These are phyloP conservation scores for Urocyon cinereoargenteus DNA, from an alignment of 2,797 vertebrate genomes.

Conservation along the genomic window DNA sequence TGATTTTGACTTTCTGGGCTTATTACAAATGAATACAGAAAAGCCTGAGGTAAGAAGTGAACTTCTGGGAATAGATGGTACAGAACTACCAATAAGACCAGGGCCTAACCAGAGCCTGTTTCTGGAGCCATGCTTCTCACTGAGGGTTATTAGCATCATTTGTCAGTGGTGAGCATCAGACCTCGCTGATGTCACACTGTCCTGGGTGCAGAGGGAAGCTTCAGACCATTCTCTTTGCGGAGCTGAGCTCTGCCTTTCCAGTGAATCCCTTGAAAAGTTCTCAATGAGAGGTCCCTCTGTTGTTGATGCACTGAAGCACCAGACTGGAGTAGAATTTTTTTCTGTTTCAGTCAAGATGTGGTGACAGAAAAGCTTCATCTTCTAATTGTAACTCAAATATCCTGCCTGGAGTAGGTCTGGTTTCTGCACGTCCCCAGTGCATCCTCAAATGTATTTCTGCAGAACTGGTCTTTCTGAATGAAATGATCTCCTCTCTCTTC, in stretches of 20 bases:
- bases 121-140: neutral
- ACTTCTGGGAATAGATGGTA: neutral
- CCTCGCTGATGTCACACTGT: neutral
- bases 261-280: neutral
- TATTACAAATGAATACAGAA: slow-evolving; percentile 1
- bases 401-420: neutral
- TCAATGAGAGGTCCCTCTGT: accelerated
- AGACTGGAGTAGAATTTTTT: neutral
- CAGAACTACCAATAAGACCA: neutral
- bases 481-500: neutral
- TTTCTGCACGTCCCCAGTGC: neutral
- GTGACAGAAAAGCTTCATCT: neutral
- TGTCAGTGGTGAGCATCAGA: neutral
- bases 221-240: neutral
- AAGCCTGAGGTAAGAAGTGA: neutral
- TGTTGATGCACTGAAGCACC: neutral
- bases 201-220: neutral
- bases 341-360: neutral
- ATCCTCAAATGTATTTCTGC: neutral
- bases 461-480: neutral
- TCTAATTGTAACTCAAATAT: neutral
- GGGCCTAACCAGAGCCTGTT: neutral
- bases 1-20: slow-evolving; percentile 4
- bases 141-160: neutral
- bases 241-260: neutral